phyloP scores from a whole-genome alignment of 1,140 invertebrate genomes.

The Drosophila santomea region DNA sequence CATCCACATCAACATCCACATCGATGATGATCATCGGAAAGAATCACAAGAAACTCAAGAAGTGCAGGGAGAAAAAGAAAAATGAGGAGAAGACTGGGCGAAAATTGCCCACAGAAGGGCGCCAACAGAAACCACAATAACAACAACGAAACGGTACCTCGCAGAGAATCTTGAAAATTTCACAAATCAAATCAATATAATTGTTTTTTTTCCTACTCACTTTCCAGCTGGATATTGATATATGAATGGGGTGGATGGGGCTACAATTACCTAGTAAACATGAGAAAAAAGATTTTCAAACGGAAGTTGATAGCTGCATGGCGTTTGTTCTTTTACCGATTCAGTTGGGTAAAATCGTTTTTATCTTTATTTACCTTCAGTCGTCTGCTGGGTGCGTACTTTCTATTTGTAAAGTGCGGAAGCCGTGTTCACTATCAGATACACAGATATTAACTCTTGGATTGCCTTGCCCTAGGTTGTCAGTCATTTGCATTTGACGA shows the following conservation, averaged over 20 bases:
- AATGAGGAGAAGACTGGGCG: constrained; percentile 36
- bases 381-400: constrained; percentile 7
- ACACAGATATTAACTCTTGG: constrained; percentile 9
- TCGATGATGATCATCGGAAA: constrained; percentile 66
- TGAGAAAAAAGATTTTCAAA: constrained; percentile 33
- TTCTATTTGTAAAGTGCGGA: constrained; percentile 43
- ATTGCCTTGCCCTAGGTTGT: constrained; percentile 53
- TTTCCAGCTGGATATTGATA: constrained; percentile 42
- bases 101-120: constrained; percentile 75
- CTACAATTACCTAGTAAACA: constrained; percentile 29
- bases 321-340: constrained; percentile 54
- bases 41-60: constrained; percentile 41
- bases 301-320: constrained; percentile 52
- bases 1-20: constrained; percentile 44
- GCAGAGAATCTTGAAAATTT: constrained; percentile 54
- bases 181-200: constrained; percentile 78
- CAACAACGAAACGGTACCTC: constrained; percentile 58
- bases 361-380: background rate
- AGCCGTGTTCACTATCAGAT: constrained; percentile 9
- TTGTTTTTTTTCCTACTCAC: constrained; percentile 48
- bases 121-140: constrained; percentile 53
- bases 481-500: constrained; percentile 48
- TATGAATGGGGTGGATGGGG: background rate
- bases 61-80: constrained; percentile 19
- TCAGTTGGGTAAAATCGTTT: constrained; percentile 15